phyloP scores from a whole-genome alignment of 1,140 invertebrate species.

The Zaprionus davidi region DNA sequence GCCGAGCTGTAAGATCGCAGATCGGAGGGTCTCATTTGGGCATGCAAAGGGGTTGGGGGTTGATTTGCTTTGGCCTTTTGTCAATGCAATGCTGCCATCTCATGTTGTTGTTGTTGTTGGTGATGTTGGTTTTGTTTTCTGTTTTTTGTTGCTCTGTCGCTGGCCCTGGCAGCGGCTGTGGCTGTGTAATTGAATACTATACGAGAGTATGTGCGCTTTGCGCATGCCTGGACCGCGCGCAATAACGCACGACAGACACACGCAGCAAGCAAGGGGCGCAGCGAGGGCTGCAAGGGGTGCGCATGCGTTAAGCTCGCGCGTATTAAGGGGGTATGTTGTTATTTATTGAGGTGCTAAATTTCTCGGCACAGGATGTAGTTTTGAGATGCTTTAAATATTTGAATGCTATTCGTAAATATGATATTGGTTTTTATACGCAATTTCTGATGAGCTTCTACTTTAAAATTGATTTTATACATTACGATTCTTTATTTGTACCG shows the following conservation, averaged over 20 bases:
- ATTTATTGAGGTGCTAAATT: conserved; percentile 10
- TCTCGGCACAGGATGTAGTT: neutral
- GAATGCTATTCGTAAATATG: neutral
- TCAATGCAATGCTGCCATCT: conserved; percentile 61
- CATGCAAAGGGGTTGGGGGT: conserved; percentile 62
- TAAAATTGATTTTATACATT: too few relatives aligned
- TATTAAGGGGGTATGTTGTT: neutral
- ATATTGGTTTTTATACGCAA: too few relatives aligned
- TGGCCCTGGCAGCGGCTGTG: neutral
- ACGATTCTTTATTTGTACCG: too few relatives aligned
- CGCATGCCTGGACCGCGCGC: conserved; percentile 72
- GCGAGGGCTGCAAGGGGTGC: conserved; percentile 7
- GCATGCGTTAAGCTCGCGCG: conserved; percentile 41
- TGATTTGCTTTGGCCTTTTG: conserved; percentile 56
- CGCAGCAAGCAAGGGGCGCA: conserved; percentile 35
- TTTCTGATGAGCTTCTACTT: too few relatives aligned
- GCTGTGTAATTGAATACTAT: neutral
- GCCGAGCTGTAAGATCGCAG: conserved; percentile 12
- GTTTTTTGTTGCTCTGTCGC: conserved; percentile 29
- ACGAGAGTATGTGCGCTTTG: conserved; percentile 4
- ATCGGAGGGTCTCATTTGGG: conserved; percentile 63
- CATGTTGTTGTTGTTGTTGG: conserved; percentile 28
- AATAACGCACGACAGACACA: conserved; percentile 67
- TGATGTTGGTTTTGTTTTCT: conserved; percentile 22
- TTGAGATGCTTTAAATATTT: neutral